Percentiles rank a stretch among this genome's conserved stretches.
Evolutionary conservation across 2,888 invertebrate species (phyloP).

Genomic region (Tiliacea aurago): DNA sequence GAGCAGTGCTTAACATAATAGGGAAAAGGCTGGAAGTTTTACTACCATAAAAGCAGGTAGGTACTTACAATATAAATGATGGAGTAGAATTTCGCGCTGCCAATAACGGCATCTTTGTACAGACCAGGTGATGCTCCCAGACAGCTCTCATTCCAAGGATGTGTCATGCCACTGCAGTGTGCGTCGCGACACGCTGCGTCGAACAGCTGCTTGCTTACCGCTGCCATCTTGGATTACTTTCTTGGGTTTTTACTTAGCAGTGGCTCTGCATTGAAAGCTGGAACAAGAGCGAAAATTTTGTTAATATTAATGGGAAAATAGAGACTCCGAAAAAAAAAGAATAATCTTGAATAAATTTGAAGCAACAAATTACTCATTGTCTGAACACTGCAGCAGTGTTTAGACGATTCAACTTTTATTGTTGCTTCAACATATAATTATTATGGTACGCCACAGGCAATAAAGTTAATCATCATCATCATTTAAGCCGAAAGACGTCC

Average conservation of each 20-base stretch:
- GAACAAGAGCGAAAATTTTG: too few relatives aligned
- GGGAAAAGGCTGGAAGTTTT: too few relatives aligned
- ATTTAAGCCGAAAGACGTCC: too few relatives aligned
- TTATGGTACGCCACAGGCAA: too few relatives aligned
- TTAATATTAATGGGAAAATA: too few relatives aligned
- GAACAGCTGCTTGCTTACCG: constrained; percentile 84
- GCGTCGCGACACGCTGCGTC: constrained; percentile 74
- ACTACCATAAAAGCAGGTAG: background rate
- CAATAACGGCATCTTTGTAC: constrained; percentile 75
- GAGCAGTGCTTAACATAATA: too few relatives aligned
- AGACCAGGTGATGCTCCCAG: constrained; percentile 67
- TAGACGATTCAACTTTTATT: background rate
- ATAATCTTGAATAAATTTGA: background rate
- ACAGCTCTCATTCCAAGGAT: constrained; percentile 85
- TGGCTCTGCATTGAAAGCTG: constrained; percentile 34
- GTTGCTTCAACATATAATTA: too few relatives aligned
- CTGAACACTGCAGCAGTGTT: background rate
- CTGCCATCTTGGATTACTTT: constrained; percentile 77
- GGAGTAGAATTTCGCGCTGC: constrained; percentile 86
- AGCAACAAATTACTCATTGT: background rate
- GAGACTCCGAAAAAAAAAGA: background rate
- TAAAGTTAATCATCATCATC: too few relatives aligned
- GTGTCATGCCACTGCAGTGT: constrained; percentile 78
- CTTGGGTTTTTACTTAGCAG: background rate
- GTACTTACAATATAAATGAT: constrained; percentile 83